A percentile compares a stretch with the other conserved stretches of the same genome.
These are phyloP conservation scores for Oryctolagus cuniculus DNA, from an alignment of 2,113 vertebrate species.

Conservation along the genomic window mOryCun1.1 NC_091439.1:79012501-79013000, in stretches of 20 bases:
- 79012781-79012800: neutral
- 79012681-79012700: neutral
- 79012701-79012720: neutral
- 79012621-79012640: neutral
- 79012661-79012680: neutral
- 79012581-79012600: neutral
- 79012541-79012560: neutral
- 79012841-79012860: conserved; percentile 21
- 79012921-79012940: neutral
- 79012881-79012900: conserved; percentile 36
- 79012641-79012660: conserved; percentile 38
- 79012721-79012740: neutral
- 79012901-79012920: neutral
- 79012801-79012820: neutral
- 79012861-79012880: neutral
- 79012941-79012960: neutral
- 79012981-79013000: conserved; percentile 19
- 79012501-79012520: conserved; percentile 24
- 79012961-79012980: conserved; percentile 24
- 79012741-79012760: neutral
- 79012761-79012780: neutral
- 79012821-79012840: neutral
- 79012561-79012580: neutral
- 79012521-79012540: neutral
- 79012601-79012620: neutral